Evolutionary conservation across 2,113 vertebrate genomes (phyloP).

Genomic region (Plestiodon gilberti): DNA sequence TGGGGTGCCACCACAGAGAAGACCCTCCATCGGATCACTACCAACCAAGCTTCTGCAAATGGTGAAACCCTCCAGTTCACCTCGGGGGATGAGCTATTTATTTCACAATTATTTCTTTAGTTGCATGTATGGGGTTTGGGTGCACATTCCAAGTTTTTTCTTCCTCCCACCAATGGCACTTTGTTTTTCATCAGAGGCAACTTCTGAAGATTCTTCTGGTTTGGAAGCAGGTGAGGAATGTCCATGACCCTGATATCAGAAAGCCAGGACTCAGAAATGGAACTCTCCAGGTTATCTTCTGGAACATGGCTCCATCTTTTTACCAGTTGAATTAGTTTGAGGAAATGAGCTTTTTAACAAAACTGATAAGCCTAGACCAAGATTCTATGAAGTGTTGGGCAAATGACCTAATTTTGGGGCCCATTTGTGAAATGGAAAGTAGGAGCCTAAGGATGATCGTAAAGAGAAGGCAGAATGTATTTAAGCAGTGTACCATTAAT

Average conservation of each 20-base stretch:
- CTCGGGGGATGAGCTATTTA: no score
- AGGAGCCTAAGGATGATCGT: no score
- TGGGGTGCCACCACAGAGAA: no score
- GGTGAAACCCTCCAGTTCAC: no score
- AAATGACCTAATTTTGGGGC: background rate
- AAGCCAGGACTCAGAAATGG: background rate
- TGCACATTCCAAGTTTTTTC: background rate
- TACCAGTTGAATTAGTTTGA: background rate
- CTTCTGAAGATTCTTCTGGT: background rate
- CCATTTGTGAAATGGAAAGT: no score
- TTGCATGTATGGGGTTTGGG: background rate
- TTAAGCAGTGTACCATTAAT: background rate
- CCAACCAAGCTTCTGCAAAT: no score
- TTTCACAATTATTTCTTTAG: no score
- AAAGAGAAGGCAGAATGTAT: background rate
- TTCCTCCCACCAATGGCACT: no score
- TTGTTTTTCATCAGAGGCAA: background rate
- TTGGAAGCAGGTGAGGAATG: accelerated
- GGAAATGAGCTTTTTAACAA: background rate
- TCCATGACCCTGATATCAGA: background rate
- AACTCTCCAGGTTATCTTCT: background rate
- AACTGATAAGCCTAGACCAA: background rate
- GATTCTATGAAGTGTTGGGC: background rate
- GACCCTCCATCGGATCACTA: no score
- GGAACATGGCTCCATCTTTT: background rate